Conservation (phyloP, 2,797 vertebrate species). For the Rhabdophis nuchalis region DNA sequence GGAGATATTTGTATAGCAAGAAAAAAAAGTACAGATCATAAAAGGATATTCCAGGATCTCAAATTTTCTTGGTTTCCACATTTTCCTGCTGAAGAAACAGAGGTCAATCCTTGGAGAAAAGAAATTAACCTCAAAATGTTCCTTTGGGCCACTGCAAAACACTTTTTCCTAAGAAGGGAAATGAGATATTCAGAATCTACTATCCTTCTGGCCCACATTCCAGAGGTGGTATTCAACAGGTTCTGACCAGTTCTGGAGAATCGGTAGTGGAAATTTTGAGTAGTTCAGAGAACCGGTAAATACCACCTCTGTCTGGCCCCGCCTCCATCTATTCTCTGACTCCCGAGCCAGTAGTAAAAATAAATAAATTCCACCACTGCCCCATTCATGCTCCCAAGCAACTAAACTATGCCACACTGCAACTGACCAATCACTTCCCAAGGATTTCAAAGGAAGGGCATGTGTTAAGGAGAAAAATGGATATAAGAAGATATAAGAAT, state of each 20-base stretch:
- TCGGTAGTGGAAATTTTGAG: too few species aligned
- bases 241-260: too few species aligned
- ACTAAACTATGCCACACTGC: neutral
- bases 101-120: neutral
- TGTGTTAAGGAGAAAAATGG: neutral
- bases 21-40: neutral
- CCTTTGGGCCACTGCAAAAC: neutral
- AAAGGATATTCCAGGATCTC: neutral
- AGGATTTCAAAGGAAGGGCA: neutral
- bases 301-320: too few species aligned
- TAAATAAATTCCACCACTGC: too few species aligned
- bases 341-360: too few species aligned
- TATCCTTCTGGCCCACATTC: neutral
- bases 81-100: neutral
- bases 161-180: neutral
- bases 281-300: too few species aligned
- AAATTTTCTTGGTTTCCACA: neutral
- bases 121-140: neutral
- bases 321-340: too few species aligned
- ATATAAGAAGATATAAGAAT: neutral
- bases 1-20: neutral
- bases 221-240: too few species aligned
- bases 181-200: neutral
- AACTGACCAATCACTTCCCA: neutral
- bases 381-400: neutral